Base-by-base conservation (phyloP, 2,113 vertebrate species). In the Callipepla squamata region DNA sequence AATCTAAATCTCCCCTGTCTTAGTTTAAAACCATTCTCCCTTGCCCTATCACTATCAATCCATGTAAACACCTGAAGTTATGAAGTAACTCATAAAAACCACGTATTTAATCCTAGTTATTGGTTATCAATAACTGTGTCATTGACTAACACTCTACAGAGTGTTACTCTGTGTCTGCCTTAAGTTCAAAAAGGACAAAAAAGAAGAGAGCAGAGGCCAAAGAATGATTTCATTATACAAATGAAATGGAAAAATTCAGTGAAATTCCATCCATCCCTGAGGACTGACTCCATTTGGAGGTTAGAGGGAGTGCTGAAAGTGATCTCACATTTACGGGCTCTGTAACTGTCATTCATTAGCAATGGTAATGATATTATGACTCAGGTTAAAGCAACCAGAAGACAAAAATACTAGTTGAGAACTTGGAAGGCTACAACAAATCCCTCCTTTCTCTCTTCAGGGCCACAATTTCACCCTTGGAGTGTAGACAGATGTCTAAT, bases 211-310 rank as follows among this genome's bases (percentile, higher is more conserved):
- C 3, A 30, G 78, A 90, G 68, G 38, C 94, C 87, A 92, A 95
- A 72, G 70, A 90, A 69, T 92, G 88, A 96, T 97, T 97, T 97
- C 72, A 92, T 97, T 95, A 89, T 51, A 89, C 59, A 86, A 69
- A 94, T 80, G 92, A 97, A 97, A 95, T 69, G 87, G 85, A 70
- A 94, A 96, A 94, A 95, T 1, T 48, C 93, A 73, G 59, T 94
- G 96, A 87, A 97, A 98, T 94, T 81, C 77, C 89, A 96, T 87
- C 92, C 69, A 10, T 95, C 96, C 95, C 96, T 6, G 22, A 96
- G 96, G 96, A 82, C 80, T 36, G 75, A 38, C 94, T 95, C 91
- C 92, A 94, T 77, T 94, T 92, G 94, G 94, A 96, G 91, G 88
- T 95, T 57, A 82, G 84, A 91, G 63, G 94, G 91, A 85, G 40